A percentile compares a stretch with the other conserved stretches of the same genome.
phyloP scores from a whole-genome alignment of 2,113 vertebrate genomes.

The Columba livia region DNA sequence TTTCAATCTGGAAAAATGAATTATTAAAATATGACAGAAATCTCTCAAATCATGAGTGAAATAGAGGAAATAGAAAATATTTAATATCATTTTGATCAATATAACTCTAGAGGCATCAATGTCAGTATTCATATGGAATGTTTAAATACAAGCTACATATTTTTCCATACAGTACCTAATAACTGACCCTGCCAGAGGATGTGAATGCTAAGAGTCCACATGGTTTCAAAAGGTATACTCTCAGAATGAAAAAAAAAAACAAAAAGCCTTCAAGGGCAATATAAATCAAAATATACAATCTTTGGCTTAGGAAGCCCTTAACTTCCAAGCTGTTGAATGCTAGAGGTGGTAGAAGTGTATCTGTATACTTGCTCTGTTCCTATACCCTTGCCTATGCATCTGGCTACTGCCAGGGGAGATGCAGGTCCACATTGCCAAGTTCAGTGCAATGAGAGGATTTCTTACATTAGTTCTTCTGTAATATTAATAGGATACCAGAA shows the following conservation, averaged over 20 bases:
- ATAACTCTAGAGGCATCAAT: neutral
- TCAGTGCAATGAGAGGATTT: neutral
- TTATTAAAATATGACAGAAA: neutral
- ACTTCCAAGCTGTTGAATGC: neutral
- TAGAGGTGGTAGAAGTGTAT: neutral
- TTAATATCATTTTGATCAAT: neutral
- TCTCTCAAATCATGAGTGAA: neutral
- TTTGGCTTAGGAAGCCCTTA: neutral
- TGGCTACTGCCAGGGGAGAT: neutral
- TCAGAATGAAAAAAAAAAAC: neutral
- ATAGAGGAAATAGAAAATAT: neutral
- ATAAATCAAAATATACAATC: neutral
- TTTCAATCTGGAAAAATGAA: neutral
- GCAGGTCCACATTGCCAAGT: neutral
- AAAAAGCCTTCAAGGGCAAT: neutral
- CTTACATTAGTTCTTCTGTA: neutral
- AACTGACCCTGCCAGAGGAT: neutral
- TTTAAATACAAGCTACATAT: neutral
- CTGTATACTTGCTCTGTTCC: neutral
- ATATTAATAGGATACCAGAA: neutral
- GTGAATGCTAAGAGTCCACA: neutral
- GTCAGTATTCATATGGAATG: neutral
- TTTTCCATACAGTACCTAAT: neutral
- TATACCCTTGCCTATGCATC: neutral
- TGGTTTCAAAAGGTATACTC: neutral